Base-by-base conservation (phyloP, 1,140 invertebrate genomes). In the Ceratina japonica region DNA sequence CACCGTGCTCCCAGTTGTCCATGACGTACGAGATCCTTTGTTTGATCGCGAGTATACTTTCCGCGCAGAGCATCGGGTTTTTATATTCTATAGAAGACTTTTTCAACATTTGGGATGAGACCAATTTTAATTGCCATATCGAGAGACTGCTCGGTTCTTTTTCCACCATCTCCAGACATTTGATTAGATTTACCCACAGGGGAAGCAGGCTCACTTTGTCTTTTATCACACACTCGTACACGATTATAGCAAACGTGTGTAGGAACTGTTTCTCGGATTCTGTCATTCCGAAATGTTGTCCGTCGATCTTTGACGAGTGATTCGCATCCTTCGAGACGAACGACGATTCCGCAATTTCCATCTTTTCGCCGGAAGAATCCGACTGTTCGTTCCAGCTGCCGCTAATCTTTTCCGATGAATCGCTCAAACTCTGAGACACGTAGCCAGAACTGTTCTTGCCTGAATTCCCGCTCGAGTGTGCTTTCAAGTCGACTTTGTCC, bases 161-260 rank as follows among this genome's bases (percentile, higher is more conserved):
- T 44, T 85, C 72, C n/a, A 91, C 86, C 3, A 87, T 83, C 4
- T 83, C 82, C 87, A 93, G 90, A 79, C 95, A 96, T 92, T 96
- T 95, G 75, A 95, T 91, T 66, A 97, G 94, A 18, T 93, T 93
- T 5, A 96, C 92, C 94, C 96, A 97, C 73, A 96, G 93, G 5
- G 96, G 95, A 78, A 98, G 90, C 22, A 97, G 94, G 87, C 95
- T 95, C 69, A 97, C 92, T 89, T 97, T 97, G 91, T 98, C 97
- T 87, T 96, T 95, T 1, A 97, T 95, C 0, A 97, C 95, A 79
- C 97, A 98, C 89, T 98, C 97, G 87, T 98, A 97, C 51, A 97
- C 95, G 31, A 97, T 92, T 86, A 95, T 94, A 44, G 95, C 95
- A 52, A 98, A 91, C 18, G 94, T 93, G 88, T 97, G 96, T 52